Base-by-base conservation (phyloP, 2,888 invertebrate genomes). In the Xanthia togata region DNA sequence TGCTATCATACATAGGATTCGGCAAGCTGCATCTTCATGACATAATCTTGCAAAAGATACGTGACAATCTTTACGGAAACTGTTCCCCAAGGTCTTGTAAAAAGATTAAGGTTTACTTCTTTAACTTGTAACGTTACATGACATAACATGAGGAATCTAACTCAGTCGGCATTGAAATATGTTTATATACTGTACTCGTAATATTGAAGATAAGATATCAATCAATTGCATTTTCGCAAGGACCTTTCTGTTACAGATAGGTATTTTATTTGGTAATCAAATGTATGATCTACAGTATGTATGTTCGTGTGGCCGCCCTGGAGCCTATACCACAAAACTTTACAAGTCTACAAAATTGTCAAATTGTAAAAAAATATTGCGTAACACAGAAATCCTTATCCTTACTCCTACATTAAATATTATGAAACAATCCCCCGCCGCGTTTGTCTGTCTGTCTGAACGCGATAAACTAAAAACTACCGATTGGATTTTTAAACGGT, bases 61-160 rank as follows among this genome's bases (percentile, higher is more conserved):
- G 20, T 41, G n/a, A n/a, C n/a, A 38, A 76, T 70, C 64, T 35
- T 60, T 47, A 4, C 78, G 83, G 83, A 82, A 80, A 57, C 35
- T 20, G 47, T 20, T 35, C 12, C 4, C 0, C n/a, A 76, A 76
- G 77, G 65, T 50, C 41, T 63, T 69, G 31, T 35, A 75, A 55
- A 59, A 59, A 41, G 65, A 82, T 79, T 26, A 55, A 11, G 4
- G 2, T 17, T 35, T 35, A 26, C 44, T 31, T 26, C 55, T 38
- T 23, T 69, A n/a, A 69, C 55, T 38, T 35, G n/a, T n/a, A n/a
- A n/a, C n/a, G n/a, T n/a, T 17, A 26, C 50, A n/a, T 26, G 53
- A n/a, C 31, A 31, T 38, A 53, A 31, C 31, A 55, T 20, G 31
- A 26, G 1, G 53, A 23, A 53, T 23, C 11, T 9, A 35, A 2